Evolutionary conservation across 2,113 vertebrate species (phyloP).

Genomic region (Orthonyx spaldingii): DNA sequence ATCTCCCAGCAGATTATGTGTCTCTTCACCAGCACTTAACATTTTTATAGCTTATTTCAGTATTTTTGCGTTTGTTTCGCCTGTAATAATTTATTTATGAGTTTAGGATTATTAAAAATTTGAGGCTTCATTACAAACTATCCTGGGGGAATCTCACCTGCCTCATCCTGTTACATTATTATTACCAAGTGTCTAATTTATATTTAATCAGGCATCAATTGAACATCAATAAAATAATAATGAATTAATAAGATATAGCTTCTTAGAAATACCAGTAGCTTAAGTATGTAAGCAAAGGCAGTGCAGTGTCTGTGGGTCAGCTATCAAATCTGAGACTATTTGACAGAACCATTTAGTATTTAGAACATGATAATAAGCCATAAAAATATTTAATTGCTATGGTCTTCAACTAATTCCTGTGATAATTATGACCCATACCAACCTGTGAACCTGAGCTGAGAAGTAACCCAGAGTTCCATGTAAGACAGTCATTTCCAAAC

Average conservation of each 20-base stretch:
- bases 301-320: background rate
- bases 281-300: background rate
- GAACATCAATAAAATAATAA: slow-evolving; percentile 55
- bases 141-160: slow-evolving; percentile 36
- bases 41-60: background rate
- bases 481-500: background rate
- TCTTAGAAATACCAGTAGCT: background rate
- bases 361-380: background rate
- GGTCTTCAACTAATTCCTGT: background rate
- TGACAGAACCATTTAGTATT: background rate
- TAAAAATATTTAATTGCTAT: background rate
- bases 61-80: slow-evolving; percentile 1
- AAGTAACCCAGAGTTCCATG: background rate
- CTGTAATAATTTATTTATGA: slow-evolving; percentile 53
- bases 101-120: slow-evolving; percentile 20
- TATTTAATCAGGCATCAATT: slow-evolving; percentile 56
- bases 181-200: slow-evolving; percentile 56
- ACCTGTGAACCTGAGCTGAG: background rate
- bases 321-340: background rate
- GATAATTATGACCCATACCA: background rate
- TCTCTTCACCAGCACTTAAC: background rate
- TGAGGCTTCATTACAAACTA: slow-evolving; percentile 44
- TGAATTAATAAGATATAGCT: slow-evolving; percentile 8
- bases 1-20: background rate
- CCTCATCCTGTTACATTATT: slow-evolving; percentile 35